Evolutionary conservation across 2,888 invertebrate species (phyloP).

Genomic region (Gnatocerus cornutus): DNA sequence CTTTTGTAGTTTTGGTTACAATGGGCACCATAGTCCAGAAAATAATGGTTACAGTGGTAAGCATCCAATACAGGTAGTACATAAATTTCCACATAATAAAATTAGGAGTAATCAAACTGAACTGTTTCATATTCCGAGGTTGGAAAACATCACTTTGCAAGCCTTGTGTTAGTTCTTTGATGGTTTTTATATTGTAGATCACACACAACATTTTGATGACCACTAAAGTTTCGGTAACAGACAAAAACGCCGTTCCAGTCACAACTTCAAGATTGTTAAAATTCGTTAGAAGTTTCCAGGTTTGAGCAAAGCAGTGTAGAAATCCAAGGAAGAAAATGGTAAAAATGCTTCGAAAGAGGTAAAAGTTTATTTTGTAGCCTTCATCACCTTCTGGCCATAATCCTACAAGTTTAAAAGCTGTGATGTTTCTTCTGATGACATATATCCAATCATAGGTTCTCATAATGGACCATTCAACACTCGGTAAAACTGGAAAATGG

Average conservation of each 20-base stretch:
- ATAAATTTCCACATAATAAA: neutral
- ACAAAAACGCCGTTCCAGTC: neutral
- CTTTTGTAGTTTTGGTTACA: neutral
- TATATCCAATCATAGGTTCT: neutral
- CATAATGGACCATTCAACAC: neutral
- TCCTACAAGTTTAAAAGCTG: neutral
- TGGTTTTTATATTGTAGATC: neutral
- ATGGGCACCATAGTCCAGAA: slow-evolving; percentile 9
- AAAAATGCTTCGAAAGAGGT: no score
- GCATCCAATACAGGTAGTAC: neutral
- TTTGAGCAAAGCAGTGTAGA: no score
- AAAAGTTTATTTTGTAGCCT: no score
- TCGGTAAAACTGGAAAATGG: no score
- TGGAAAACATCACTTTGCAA: neutral
- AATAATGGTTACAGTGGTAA: neutral
- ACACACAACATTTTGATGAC: neutral
- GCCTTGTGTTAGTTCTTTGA: neutral
- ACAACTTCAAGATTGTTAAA: neutral
- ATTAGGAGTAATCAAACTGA: neutral
- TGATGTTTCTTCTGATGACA: neutral
- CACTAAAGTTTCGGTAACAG: neutral
- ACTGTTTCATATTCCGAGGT: neutral
- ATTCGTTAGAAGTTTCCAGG: neutral
- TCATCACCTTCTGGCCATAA: neutral
- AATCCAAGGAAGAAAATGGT: no score